Conservation (phyloP, 2,113 vertebrate genomes). For the Motacilla tschutschensis region DNA sequence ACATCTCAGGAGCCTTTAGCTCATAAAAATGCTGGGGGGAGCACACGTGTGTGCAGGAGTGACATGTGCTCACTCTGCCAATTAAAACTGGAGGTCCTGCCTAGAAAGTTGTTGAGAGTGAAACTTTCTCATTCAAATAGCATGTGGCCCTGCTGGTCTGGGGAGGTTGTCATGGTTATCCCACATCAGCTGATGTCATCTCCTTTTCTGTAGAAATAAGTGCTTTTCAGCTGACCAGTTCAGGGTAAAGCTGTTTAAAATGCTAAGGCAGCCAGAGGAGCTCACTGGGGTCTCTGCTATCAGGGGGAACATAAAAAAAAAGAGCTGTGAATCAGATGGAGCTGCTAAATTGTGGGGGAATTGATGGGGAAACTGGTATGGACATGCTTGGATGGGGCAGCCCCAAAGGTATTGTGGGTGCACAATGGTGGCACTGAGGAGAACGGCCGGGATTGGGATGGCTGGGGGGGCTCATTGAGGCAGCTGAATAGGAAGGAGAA, state of each 20-base stretch:
- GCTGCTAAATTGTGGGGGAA: slow-evolving; percentile 17
- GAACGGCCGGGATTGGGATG: slow-evolving; percentile 13
- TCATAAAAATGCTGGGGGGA: background rate
- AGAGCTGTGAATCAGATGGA: slow-evolving; percentile 53
- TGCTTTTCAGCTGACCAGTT: slow-evolving; percentile 59
- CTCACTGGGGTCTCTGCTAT: slow-evolving; percentile 12
- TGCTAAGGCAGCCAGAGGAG: slow-evolving; percentile 33
- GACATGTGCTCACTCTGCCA: background rate
- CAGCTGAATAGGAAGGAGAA: slow-evolving; percentile 63
- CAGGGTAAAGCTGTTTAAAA: slow-evolving; percentile 62
- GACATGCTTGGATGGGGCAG: slow-evolving; percentile 53
- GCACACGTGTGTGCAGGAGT: background rate
- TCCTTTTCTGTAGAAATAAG: slow-evolving; percentile 51
- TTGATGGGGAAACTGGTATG: slow-evolving; percentile 37
- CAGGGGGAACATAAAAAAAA: background rate
- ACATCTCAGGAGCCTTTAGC: background rate
- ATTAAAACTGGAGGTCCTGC: slow-evolving; percentile 16
- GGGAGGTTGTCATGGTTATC: slow-evolving; percentile 67
- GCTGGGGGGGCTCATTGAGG: slow-evolving; percentile 54
- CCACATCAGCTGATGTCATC: slow-evolving; percentile 68
- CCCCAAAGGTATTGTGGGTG: slow-evolving; percentile 47
- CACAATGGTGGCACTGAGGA: slow-evolving; percentile 63
- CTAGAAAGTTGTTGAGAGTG: slow-evolving; percentile 10
- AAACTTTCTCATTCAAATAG: slow-evolving; percentile 50
- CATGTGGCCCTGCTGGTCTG: slow-evolving; percentile 40